Evolutionary conservation across 2,113 vertebrate genomes (phyloP).

Genomic region (Percopsis transmontana): DNA sequence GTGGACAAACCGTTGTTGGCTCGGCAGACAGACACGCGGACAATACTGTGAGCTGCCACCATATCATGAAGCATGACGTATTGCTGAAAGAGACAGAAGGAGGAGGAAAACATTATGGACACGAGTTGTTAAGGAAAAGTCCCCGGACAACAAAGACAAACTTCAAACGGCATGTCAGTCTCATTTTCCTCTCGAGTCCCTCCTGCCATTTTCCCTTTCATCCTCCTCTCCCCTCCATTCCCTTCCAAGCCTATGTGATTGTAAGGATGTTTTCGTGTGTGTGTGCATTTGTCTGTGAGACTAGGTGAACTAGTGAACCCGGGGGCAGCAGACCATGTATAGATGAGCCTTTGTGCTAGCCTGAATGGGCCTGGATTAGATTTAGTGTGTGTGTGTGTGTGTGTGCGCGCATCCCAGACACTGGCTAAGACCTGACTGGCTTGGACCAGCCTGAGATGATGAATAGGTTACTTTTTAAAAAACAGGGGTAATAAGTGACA

Average conservation of each 20-base stretch:
- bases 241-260: neutral
- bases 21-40: constrained; percentile 93
- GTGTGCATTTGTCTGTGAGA: neutral
- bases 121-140: neutral
- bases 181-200: neutral
- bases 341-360: constrained; percentile 2
- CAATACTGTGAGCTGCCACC: constrained; percentile 95
- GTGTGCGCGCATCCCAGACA: neutral
- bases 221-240: neutral
- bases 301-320: constrained; percentile 8
- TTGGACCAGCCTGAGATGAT: neutral
- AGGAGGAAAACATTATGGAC: constrained; percentile 1
- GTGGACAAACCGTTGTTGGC: constrained; percentile 83
- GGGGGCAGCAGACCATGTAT: constrained; percentile 27
- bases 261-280: neutral
- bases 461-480: neutral
- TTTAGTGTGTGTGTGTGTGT: neutral
- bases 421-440: constrained; percentile 3
- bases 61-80: constrained; percentile 96
- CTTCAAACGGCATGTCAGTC: neutral
- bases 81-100: constrained; percentile 82
- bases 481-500: neutral
- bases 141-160: neutral
- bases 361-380: constrained; percentile 29
- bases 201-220: neutral